Conservation (phyloP, 2,888 invertebrate species). For the Prosopocoilus inquinatus region DNA sequence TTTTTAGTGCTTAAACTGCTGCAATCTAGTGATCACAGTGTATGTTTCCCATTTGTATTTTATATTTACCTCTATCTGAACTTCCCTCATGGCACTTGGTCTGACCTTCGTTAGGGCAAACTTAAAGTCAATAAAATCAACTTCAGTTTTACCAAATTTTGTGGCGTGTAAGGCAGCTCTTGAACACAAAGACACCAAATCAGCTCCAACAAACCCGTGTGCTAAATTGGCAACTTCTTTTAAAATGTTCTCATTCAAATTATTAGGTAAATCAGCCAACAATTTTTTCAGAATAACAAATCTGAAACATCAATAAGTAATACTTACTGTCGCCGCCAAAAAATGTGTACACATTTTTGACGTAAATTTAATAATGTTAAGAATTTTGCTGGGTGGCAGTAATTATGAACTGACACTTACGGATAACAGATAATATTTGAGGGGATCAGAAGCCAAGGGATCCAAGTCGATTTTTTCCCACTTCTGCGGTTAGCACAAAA, state of each 20-base stretch:
- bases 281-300: slow-evolving; percentile 68
- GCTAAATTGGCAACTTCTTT: slow-evolving; percentile 66
- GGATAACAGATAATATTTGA: no score
- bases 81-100: slow-evolving; percentile 90
- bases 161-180: slow-evolving; percentile 67
- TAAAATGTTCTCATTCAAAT: slow-evolving; percentile 58
- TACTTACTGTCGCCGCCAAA: no score
- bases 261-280: slow-evolving; percentile 57
- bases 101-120: slow-evolving; percentile 67
- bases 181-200: slow-evolving; percentile 74
- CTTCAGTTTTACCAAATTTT: slow-evolving; percentile 41
- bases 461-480: no score
- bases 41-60: no score
- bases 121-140: slow-evolving; percentile 57
- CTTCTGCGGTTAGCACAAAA: no score
- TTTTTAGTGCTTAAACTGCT: no score
- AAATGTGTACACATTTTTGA: no score
- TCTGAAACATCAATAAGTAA: slow-evolving; percentile 42
- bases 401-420: no score
- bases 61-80: slow-evolving; percentile 69
- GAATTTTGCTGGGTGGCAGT: no score
- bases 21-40: no score
- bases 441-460: no score
- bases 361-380: no score
- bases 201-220: slow-evolving; percentile 90